Percentiles rank a stretch among this genome's conserved stretches.
Evolutionary conservation across 2,797 vertebrate genomes (phyloP).

Genomic region (Antrozous pallidus): DNA sequence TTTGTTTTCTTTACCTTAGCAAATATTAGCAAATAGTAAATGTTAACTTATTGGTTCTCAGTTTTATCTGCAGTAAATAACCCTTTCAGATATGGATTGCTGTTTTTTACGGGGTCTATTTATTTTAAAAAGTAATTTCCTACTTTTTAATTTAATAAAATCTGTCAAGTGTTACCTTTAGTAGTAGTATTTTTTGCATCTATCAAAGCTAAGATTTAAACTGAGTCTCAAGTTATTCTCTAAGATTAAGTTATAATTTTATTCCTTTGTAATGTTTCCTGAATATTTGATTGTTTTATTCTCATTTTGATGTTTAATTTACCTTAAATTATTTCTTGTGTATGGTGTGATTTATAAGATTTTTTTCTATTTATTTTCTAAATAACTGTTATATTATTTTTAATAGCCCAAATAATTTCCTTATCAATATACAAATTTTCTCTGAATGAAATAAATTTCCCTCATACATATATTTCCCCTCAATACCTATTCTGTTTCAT

Average conservation of each 20-base stretch:
- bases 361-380: not conserved
- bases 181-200: not conserved
- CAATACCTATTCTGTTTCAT: not conserved
- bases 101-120: not conserved
- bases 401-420: not conserved
- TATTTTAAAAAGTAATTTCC: not conserved
- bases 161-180: not conserved
- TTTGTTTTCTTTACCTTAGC: not conserved
- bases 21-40: not conserved
- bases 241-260: not conserved
- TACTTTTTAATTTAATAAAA: not conserved
- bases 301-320: not conserved
- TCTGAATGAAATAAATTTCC: not conserved
- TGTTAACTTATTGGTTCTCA: not conserved
- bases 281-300: not conserved
- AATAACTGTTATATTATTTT: not conserved
- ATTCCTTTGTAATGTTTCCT: not conserved
- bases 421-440: not conserved
- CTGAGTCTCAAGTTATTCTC: not conserved
- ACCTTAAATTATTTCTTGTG: not conserved
- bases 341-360: not conserved
- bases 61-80: not conserved
- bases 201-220: not conserved
- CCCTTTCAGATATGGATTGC: not conserved
- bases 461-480: fast-evolving